Percentiles rank a stretch among this genome's conserved stretches.
Conservation (phyloP, 2,888 invertebrate species). For the Himalopsyche tibetana region DNA sequence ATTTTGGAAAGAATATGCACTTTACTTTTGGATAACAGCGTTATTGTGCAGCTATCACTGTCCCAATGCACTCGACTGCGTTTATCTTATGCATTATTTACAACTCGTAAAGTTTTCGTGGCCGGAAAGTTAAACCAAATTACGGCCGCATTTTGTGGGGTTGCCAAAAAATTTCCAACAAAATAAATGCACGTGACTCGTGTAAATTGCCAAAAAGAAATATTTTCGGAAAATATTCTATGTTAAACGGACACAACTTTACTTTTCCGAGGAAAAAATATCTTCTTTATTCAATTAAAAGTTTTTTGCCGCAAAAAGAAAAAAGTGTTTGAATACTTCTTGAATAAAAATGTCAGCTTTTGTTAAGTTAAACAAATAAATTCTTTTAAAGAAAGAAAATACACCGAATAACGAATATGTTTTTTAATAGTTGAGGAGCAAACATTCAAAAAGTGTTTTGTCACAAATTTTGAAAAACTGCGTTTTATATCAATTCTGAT, state of each 20-base stretch:
- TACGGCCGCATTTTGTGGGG: not conserved
- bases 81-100: conserved; percentile 31
- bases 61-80: conserved; percentile 13
- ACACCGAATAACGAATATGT: too few relatives aligned
- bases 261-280: not conserved
- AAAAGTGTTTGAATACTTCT: too few relatives aligned
- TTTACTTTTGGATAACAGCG: not conserved
- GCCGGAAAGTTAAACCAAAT: conserved; percentile 11
- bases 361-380: too few relatives aligned
- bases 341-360: too few relatives aligned
- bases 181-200: conserved; percentile 14
- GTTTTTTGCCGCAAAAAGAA: not conserved
- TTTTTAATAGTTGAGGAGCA: too few relatives aligned
- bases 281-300: conserved; percentile 12
- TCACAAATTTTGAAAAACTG: too few relatives aligned
- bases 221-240: not conserved
- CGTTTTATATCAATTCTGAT: too few relatives aligned
- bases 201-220: conserved; percentile 30
- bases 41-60: conserved; percentile 1
- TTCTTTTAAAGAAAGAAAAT: too few relatives aligned
- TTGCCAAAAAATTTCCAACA: conserved; percentile 11
- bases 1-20: not conserved
- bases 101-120: conserved; percentile 34
- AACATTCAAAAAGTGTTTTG: too few relatives aligned
- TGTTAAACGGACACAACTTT: not conserved